Base-by-base conservation (phyloP, 2,888 invertebrate genomes). In the Heliconius aoede region DNA sequence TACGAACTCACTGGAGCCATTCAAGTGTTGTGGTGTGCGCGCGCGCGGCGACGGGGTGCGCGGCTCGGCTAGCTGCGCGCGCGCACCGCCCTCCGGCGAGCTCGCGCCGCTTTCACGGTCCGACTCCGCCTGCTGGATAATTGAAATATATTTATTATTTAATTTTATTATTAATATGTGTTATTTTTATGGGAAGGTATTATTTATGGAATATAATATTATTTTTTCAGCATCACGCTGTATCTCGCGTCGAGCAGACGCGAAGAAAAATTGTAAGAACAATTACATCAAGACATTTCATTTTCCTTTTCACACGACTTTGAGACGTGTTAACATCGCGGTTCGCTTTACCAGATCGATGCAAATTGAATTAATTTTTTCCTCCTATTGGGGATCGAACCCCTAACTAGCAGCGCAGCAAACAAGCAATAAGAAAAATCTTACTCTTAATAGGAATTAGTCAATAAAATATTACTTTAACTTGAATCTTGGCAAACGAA, bases 71-170 rank as follows among this genome's bases (percentile, higher is more conserved):
- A 89, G 86, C 88, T 90, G 90, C 87, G 90, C 89, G 77, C 92
- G 91, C 86, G 95, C 90, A 88, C 94, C 91, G 82, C 92, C 92
- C 86, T 96, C 96, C 87, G 96, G 96, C 85, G 96, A 95, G 84
- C 95, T 95, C 86, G 95, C 95, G 87, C 95, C 95, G 90, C 96
- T 96, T 90, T 95, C 95, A 87, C 95, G 95, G 85, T 96, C 96
- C 86, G 96, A 96, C 90, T 96, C 96, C 95, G 96, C 95, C 88
- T 95, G 93, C 88, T 89, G 87, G 78, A 84, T 84, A 86, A 32
- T 76, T n/a, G n/a, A 79, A 72, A 73, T 32, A 76, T 15, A 11
- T 51, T 24, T 58, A n/a, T 21, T 51, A 51, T 51, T 51, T 21
- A 51, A 51, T 51, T 51, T 51, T 0, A 40, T 46, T 21, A 46